Base-by-base conservation (phyloP, 2,113 vertebrate species). In the Bettongia penicillata region DNA sequence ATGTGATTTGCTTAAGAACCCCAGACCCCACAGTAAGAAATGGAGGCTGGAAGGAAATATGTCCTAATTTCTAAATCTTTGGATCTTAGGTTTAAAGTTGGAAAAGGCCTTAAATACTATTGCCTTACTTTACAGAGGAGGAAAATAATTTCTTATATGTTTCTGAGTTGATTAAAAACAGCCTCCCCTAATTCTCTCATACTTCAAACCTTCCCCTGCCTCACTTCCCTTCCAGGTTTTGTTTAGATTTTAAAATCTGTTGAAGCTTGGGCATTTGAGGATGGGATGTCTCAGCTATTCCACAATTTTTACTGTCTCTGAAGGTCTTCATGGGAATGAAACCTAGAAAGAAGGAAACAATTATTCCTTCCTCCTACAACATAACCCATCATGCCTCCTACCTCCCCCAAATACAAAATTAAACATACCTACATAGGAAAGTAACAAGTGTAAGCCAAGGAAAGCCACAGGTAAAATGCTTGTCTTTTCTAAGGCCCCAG, bases 321-420 rank as follows among this genome's bases (percentile, higher is more conserved):
- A 92, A 61, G 37, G 8, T 14, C 7, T 92, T 48, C 47, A 8
- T 97, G 47, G 19, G 53, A 6, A 3, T 77, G 92, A 94, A 4
- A 91, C 91, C 7, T 12, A 68, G 68, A 31, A 68, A 91, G 93
- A 3, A 96, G 8, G 28, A 93, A 3, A 3, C 8, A 93, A 3
- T 89, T 49, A n/a, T 23, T 68, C 47, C 93, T 47, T 90, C 8
- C 22, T 37, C 95, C 93, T 26, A 3, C 91, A 92, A 68, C 7
- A 51, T 95, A 90, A 91, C 3, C 16, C 91, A 68, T 48, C 53
- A 51, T 8, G 92, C 10, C 4, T 94, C 14, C 31, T n/a, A 91
- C 4, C 8, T 95, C 47, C 19, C 90, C 8, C 23, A 57, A 94
- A 96, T 55, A 90, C 23, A 96, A 96, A 97, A 92, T 92, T 93